A percentile compares a stretch with the other conserved stretches of the same genome.
phyloP scores from a whole-genome alignment of 2,797 vertebrate species.

The Periparus ater region DNA sequence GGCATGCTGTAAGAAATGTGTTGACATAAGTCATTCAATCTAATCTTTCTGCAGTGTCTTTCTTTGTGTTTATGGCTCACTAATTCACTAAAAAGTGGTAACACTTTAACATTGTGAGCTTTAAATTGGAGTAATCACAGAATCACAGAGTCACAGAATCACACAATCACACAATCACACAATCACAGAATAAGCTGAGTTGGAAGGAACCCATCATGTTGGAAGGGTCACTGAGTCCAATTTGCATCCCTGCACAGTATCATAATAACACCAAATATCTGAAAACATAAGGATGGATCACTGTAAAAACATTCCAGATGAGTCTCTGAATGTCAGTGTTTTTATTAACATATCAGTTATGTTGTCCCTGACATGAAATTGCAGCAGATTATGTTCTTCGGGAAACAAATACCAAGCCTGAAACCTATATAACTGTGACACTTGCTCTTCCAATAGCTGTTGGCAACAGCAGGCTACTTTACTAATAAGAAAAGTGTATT shows the following conservation, averaged over 20 bases:
- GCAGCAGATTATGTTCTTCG: neutral
- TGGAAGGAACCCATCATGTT: neutral
- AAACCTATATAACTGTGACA: neutral
- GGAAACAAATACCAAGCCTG: neutral
- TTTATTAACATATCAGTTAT: neutral
- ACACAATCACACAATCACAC: neutral
- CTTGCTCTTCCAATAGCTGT: neutral
- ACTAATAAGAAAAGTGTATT: neutral
- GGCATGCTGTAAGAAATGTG: neutral
- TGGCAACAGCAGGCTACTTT: neutral
- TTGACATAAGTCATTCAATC: neutral
- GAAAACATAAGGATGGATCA: neutral
- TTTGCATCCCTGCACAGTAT: fast-evolving
- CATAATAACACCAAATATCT: neutral
- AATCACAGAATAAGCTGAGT: neutral
- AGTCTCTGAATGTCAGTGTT: neutral
- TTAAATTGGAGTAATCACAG: neutral
- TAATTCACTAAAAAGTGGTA: neutral
- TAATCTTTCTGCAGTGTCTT: neutral
- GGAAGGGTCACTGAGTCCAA: neutral
- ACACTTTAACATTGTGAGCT: neutral
- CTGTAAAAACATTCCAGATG: neutral
- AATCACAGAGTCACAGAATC: neutral
- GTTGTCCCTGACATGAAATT: neutral
- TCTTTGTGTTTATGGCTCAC: neutral